Percentiles rank a stretch among this genome's conserved stretches.
These are phyloP conservation scores for Hozukius guyotensis DNA, from an alignment of 2,797 vertebrate genomes.

Conservation along the genomic window DNA sequence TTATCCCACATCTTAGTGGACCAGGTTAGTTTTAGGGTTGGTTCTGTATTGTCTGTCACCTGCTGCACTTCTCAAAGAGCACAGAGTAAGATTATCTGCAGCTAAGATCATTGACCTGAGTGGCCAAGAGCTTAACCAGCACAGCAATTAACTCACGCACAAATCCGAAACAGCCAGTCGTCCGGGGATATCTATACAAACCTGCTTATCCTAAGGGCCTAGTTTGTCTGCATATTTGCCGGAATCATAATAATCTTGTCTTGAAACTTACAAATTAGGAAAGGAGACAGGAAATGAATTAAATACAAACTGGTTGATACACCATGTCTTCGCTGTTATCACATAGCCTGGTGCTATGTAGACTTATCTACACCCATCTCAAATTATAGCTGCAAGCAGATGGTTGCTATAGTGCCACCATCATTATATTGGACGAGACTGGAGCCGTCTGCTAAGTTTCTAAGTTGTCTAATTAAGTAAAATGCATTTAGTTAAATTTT, in stretches of 20 bases:
- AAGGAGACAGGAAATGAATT: neutral
- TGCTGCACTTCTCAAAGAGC: conserved; percentile 50
- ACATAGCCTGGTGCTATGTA: neutral
- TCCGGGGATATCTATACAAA: conserved; percentile 40
- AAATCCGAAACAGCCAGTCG: conserved; percentile 50
- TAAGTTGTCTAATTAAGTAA: neutral
- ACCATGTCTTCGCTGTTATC: neutral
- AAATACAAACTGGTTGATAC: neutral
- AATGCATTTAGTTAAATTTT: neutral
- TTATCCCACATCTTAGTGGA: neutral
- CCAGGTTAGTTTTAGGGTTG: neutral
- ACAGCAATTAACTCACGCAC: conserved; percentile 64
- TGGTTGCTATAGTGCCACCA: neutral
- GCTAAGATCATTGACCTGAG: conserved; percentile 56
- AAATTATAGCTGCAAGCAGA: neutral
- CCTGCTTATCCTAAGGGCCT: conserved; percentile 19
- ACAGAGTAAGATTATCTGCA: conserved; percentile 57
- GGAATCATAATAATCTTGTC: conserved; percentile 8
- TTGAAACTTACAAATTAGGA: conserved; percentile 17
- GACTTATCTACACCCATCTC: neutral
- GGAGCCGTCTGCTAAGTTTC: conserved; percentile 3
- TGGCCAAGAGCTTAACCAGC: conserved; percentile 48
- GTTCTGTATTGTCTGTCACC: conserved; percentile 37
- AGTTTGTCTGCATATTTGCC: conserved; percentile 16
- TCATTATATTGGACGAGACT: neutral